Evolutionary conservation across 2,113 vertebrate species (phyloP).

Genomic region (Thunnus maccoyii): DNA sequence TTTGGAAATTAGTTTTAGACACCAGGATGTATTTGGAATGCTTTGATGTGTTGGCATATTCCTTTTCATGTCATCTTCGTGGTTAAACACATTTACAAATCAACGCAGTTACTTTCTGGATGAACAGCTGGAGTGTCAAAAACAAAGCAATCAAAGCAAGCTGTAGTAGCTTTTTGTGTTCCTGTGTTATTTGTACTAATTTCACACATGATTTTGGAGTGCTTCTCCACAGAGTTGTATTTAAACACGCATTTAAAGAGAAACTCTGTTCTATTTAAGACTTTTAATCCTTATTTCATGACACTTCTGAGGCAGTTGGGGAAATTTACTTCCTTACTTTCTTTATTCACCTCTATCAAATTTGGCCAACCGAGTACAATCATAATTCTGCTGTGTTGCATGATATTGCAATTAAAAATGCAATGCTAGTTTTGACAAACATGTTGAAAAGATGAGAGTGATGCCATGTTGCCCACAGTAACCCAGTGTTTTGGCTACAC

Average conservation of each 20-base stretch:
- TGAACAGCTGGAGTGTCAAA: constrained; percentile 73
- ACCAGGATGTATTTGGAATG: constrained; percentile 69
- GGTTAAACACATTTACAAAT: constrained; percentile 79
- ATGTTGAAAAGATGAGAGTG: neutral
- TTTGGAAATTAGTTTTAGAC: constrained; percentile 80
- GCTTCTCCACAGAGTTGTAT: constrained; percentile 33
- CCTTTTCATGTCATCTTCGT: constrained; percentile 71
- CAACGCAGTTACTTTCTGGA: constrained; percentile 66
- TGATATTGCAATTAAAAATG: neutral
- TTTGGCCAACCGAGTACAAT: neutral
- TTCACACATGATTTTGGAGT: constrained; percentile 65
- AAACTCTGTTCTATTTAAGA: constrained; percentile 10
- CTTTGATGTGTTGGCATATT: constrained; percentile 76
- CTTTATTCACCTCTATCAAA: neutral
- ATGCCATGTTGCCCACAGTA: neutral
- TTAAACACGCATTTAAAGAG: constrained; percentile 34
- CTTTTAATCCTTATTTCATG: neutral
- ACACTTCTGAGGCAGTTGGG: neutral
- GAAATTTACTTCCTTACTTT: no score
- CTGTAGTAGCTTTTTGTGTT: constrained; percentile 55
- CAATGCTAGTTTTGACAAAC: neutral
- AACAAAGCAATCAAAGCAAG: constrained; percentile 71
- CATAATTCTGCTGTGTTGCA: neutral
- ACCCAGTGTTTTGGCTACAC: neutral
- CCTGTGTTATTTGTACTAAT: constrained; percentile 67